Evolutionary conservation across 2,797 vertebrate species (phyloP).

Genomic region (Tamandua tetradactyla): DNA sequence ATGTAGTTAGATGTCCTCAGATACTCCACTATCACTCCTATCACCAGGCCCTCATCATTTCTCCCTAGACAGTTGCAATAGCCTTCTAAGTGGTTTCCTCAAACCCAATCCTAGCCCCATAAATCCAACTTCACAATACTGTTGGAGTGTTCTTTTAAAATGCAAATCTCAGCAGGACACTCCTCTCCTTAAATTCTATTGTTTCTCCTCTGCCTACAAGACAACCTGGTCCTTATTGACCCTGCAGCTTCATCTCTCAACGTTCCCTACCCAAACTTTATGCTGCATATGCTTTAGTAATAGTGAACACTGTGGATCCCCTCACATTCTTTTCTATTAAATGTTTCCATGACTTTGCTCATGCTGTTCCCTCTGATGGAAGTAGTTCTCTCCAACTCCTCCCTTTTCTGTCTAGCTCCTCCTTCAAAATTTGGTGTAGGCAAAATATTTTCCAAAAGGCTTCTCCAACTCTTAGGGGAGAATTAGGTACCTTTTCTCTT

Average conservation of each 20-base stretch:
- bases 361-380: neutral
- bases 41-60: neutral
- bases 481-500: neutral
- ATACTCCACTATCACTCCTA: neutral
- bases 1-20: neutral
- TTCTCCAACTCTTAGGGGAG: neutral
- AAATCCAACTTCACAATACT: neutral
- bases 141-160: neutral
- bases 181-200: neutral
- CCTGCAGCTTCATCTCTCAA: neutral
- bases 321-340: neutral
- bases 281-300: neutral
- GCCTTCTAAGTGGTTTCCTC: neutral
- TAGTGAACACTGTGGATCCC: too few species aligned
- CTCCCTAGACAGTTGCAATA: neutral
- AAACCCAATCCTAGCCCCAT: neutral
- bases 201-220: neutral
- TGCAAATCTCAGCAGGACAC: neutral
- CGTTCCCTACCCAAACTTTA: neutral
- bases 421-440: neutral
- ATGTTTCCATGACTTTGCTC: neutral
- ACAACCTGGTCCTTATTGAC: neutral
- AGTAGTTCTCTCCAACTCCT: neutral
- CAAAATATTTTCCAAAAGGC: neutral
- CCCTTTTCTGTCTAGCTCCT: neutral